Evolutionary conservation across 2,113 vertebrate genomes (phyloP), one percentile per base, ranked within the genome.

Genomic region (Hypomesus transpacificus): DNA sequence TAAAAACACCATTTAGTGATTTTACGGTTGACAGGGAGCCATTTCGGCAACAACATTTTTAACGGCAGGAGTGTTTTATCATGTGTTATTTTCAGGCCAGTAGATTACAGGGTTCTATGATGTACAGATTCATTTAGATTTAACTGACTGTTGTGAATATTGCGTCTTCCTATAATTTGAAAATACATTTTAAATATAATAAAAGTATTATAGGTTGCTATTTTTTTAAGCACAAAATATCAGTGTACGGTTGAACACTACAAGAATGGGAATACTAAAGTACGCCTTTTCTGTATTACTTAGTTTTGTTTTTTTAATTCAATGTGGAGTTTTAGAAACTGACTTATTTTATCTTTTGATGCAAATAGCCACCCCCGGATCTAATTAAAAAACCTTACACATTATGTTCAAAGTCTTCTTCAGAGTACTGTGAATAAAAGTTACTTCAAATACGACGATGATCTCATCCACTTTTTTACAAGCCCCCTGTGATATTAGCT

Each of bases 181-280:
- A 87, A 92, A 88, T 76, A 90, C 80, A 92, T 92, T 92, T 93
- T 93, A 94, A 96, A 93, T 90, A 91, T 91, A 94, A 93, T 93
- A 91, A 93, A 95, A 92, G 89, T 95, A 92, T 94, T 94, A 95
- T 94, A 95, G 93, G 91, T 91, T 93, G 89, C 82, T 81, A 90
- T 92, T 88, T 92, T 92, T 94, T 93, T 91, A 92, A 88, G 86
- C 89, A 89, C 85, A 91, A 66, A 87, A 87, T 80, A 87, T 86
- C 85, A 87, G 87, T 88, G 86, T 80, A 87, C 87, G 82, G 87
- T 90, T 83, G 79, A 86, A 84, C 86, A 82, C 81, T 85, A 88
- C 76, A 87, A 85, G 73, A 89, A 84, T 81, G 78, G 84, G 84
- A 85, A 82, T 77, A 71, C 82, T 68, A 80, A 79, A 75, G 66